phyloP scores from a whole-genome alignment of 2,797 vertebrate genomes.

The Linurgus olivaceus region DNA sequence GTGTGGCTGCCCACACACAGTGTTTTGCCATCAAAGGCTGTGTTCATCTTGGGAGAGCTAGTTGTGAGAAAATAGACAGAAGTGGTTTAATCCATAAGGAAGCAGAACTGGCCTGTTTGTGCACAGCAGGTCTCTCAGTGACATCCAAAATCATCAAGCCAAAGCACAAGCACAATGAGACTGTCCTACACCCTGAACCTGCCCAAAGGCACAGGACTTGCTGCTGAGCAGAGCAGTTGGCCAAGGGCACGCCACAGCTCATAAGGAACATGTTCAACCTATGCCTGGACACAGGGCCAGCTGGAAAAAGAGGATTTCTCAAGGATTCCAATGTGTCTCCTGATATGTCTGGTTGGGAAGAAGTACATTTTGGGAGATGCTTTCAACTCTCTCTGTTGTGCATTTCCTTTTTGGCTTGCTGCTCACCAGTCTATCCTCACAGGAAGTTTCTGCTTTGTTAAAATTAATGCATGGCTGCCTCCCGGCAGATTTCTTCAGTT shows the following conservation, averaged over 20 bases:
- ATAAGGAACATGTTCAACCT: background rate
- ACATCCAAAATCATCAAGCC: background rate
- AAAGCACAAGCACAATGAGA: background rate
- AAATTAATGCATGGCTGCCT: background rate
- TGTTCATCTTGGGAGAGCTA: background rate
- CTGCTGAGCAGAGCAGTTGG: background rate
- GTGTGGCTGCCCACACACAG: background rate
- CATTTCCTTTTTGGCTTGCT: background rate
- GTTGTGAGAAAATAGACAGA: background rate
- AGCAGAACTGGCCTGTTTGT: background rate
- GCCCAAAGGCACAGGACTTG: background rate
- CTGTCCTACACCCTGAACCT: background rate
- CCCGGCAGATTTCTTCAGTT: background rate
- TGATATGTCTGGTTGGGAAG: background rate
- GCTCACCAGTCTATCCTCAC: background rate
- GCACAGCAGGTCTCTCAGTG: background rate
- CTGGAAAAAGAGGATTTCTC: background rate
- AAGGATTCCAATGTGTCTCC: background rate
- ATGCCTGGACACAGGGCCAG: background rate
- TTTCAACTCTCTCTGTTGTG: background rate
- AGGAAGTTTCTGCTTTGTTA: background rate
- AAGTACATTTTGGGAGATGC: background rate
- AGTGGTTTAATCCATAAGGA: background rate
- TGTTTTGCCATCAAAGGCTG: background rate
- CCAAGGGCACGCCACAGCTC: background rate